Conservation (phyloP, 2,888 invertebrate genomes). For the Hydraecia micacea region DNA sequence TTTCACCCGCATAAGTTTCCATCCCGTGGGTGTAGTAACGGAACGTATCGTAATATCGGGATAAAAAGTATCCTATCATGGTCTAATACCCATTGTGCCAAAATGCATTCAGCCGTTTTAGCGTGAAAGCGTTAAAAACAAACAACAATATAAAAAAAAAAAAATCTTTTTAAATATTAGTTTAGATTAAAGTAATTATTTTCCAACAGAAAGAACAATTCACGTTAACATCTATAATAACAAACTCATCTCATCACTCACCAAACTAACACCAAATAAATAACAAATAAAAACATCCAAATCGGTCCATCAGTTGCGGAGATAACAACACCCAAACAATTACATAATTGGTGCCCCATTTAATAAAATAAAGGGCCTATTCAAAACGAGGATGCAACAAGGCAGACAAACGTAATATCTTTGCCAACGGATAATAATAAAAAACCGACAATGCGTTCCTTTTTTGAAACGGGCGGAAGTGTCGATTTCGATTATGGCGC, state of each 20-base stretch:
- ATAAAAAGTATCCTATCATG: too few species aligned
- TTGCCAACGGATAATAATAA: conserved; percentile 69
- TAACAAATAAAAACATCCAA: conserved; percentile 30
- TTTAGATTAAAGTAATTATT: not conserved
- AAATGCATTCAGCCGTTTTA: too few species aligned
- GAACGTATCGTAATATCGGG: too few species aligned
- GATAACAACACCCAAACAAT: conserved; percentile 42
- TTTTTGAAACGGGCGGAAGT: conserved; percentile 79
- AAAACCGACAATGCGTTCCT: conserved; percentile 76
- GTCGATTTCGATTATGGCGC: conserved; percentile 81
- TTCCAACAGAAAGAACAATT: not conserved
- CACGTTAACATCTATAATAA: too few species aligned
- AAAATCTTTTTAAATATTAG: not conserved
- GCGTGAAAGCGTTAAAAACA: too few species aligned
- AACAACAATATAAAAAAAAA: not conserved
- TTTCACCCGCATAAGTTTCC: too few species aligned
- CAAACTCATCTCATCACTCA: not conserved
- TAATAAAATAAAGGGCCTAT: conserved; percentile 56
- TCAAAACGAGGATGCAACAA: conserved; percentile 62
- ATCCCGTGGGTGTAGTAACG: too few species aligned
- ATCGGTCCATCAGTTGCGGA: conserved; percentile 25
- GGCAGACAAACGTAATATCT: conserved; percentile 64
- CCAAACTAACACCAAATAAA: conserved; percentile 4
- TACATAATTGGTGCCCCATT: conserved; percentile 54
- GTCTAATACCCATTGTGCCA: too few species aligned